These are phyloP conservation scores for Babyrousa celebensis DNA, from an alignment of 2,797 vertebrate species.

Conservation along the genomic window DNA sequence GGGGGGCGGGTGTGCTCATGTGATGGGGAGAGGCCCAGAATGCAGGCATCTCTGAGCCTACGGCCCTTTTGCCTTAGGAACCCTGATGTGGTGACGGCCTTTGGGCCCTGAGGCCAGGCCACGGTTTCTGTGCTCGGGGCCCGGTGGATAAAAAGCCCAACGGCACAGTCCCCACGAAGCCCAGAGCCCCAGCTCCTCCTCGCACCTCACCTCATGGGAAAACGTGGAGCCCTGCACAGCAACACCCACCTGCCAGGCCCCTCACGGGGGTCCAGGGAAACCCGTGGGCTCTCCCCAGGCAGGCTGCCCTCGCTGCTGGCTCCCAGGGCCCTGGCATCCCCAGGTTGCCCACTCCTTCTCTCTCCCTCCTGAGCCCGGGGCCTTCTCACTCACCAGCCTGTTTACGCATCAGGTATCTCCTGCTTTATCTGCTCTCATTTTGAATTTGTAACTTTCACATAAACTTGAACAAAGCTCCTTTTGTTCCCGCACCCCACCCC, in stretches of 20 bases:
- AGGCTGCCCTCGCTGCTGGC: neutral
- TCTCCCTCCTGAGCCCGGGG: constrained; percentile 81
- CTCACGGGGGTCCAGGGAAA: neutral
- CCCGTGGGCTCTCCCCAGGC: neutral
- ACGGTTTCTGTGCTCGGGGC: neutral
- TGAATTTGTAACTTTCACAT: constrained; percentile 89
- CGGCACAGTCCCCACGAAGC: neutral
- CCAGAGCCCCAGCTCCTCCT: neutral
- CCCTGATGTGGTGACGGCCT: neutral
- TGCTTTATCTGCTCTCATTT: constrained; percentile 88
- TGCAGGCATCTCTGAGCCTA: neutral
- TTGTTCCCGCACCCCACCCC: constrained; percentile 88
- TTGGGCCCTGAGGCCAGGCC: neutral
- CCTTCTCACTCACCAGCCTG: constrained; percentile 85
- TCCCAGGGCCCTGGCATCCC: neutral
- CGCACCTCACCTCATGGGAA: neutral
- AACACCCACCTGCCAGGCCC: neutral
- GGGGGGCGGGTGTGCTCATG: neutral
- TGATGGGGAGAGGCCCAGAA: neutral
- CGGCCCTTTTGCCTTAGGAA: neutral
- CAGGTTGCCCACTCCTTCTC: constrained; percentile 62
- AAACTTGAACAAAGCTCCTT: constrained; percentile 88
- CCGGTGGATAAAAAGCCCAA: neutral
- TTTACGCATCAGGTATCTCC: constrained; percentile 86
- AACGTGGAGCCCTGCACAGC: neutral